These are phyloP conservation scores for Tragelaphus imberbis DNA, from an alignment of 2,113 vertebrate species.

Conservation along the genomic window DNA sequence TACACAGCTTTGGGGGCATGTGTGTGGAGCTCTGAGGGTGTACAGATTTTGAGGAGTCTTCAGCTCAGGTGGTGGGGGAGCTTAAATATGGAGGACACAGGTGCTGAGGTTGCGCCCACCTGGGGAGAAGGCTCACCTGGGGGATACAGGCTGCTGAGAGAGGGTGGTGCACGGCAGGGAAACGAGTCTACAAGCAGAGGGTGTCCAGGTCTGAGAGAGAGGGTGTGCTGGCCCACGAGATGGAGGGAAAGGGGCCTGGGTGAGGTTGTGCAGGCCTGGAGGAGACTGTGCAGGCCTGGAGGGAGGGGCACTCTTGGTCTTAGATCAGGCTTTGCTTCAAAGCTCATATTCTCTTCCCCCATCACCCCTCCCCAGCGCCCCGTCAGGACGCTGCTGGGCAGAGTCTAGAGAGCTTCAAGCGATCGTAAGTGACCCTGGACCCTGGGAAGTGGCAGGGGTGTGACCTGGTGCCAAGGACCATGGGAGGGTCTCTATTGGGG, in stretches of 20 bases:
- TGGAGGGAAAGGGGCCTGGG: neutral
- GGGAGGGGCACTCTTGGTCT: neutral
- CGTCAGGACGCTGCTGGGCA: slow-evolving; percentile 79
- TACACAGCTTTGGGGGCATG: neutral
- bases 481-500: neutral
- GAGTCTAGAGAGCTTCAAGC: slow-evolving; percentile 87
- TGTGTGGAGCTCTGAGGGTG: neutral
- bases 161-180: fast-evolving
- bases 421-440: slow-evolving; percentile 82
- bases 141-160: fast-evolving
- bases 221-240: neutral
- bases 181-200: neutral
- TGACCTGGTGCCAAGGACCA: neutral
- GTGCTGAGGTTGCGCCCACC: neutral
- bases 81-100: neutral
- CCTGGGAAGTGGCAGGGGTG: neutral
- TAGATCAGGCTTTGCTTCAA: neutral
- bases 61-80: neutral
- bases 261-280: neutral
- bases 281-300: neutral
- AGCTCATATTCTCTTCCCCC: neutral
- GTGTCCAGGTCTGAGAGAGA: neutral
- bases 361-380: slow-evolving; percentile 75
- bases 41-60: neutral
- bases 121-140: neutral